Evolutionary conservation across 2,113 vertebrate species (phyloP), one percentile per base, ranked within the genome.

Genomic region (Pterocles orientalis): DNA sequence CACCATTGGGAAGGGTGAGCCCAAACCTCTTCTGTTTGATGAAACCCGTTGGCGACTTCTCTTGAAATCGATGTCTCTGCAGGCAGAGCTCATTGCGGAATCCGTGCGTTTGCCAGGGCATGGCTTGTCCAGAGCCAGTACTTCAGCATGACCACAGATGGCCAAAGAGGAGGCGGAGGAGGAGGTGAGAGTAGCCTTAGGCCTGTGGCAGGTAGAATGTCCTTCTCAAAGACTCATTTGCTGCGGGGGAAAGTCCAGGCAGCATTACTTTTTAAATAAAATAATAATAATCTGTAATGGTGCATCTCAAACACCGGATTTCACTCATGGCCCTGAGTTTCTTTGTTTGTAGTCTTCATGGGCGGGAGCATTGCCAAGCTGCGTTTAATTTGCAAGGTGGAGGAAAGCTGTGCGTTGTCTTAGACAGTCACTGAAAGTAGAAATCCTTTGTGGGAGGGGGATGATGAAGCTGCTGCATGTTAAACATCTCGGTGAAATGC

Each of bases 111-210:
- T 0, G 1, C 48, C 31, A 7, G 43, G 51, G n/a, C 3, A 0
- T 19, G 36, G 72, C 66, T 45, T 1, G 0, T 7, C 41, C 39
- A 6, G 33, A 31, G 54, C 65, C 12, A 24, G 2, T 5, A 5
- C 16, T 1, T 21, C 54, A 18, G 64, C 2, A 0, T 1, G 12
- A 4, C 26, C 6, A 4, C 29, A n/a, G 50, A 1, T 23, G 77
- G 33, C 29, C n/a, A 36, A 3, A 4, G 34, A 23, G 41, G 56
- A 31, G 28, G 29, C 31, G 64, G 18, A 4, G 0, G 8, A 39
- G 39, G 39, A 10, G 39, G 39, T 1, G 21, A 62, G 51, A 4
- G 13, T 3, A 19, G 56, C 7, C 1, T 3, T 19, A 43, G 71
- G 57, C 39, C 24, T 50, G 58, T 6, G 88, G 50, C 13, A 10